phyloP scores from a whole-genome alignment of 2,888 invertebrate genomes.

The Tiliacea aurago region DNA sequence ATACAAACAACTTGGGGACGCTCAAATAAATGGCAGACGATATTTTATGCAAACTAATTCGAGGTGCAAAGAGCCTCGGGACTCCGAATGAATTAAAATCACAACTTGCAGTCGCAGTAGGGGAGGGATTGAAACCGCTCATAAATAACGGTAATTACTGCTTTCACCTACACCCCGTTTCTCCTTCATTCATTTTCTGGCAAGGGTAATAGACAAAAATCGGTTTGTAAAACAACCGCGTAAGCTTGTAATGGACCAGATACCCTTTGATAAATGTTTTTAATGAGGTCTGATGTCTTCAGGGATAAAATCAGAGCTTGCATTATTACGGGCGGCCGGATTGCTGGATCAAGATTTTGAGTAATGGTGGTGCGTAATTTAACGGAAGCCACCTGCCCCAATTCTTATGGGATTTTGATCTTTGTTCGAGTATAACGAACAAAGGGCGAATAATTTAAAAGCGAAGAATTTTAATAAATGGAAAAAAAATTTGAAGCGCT shows the following conservation, averaged over 20 bases:
- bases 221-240: constrained; percentile 70
- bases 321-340: constrained; percentile 63
- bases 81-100: constrained; percentile 88
- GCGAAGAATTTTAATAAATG: constrained; percentile 53
- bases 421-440: constrained; percentile 60
- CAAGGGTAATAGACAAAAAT: constrained; percentile 70
- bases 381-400: constrained; percentile 63
- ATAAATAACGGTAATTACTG: constrained; percentile 89
- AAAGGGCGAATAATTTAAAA: constrained; percentile 47
- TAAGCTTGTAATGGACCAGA: constrained; percentile 62
- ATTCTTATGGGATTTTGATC: constrained; percentile 66
- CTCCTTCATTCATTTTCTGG: constrained; percentile 75
- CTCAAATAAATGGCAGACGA: constrained; percentile 83
- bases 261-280: constrained; percentile 71
- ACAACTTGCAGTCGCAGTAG: constrained; percentile 86
- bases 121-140: constrained; percentile 84
- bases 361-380: constrained; percentile 76
- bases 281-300: constrained; percentile 73
- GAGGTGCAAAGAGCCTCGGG: constrained; percentile 86
- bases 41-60: constrained; percentile 89
- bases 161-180: constrained; percentile 68
- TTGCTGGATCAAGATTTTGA: constrained; percentile 68
- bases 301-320: constrained; percentile 69
- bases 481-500: constrained; percentile 27
- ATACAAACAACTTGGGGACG: constrained; percentile 75